Conservation (phyloP, 2,888 invertebrate genomes). For the Tholera decimalis region DNA sequence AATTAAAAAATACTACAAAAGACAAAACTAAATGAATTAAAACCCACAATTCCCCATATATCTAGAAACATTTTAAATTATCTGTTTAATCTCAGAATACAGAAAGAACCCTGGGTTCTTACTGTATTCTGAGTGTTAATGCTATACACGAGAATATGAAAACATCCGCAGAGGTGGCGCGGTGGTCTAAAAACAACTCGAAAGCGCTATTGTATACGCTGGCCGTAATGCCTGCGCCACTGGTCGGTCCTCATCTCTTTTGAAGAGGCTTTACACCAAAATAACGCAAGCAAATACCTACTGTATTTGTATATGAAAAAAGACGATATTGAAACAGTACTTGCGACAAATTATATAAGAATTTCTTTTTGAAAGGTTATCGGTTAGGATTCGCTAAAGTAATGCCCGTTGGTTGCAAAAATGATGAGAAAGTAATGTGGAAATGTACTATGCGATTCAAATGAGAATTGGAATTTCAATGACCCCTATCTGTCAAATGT, state of each 20-base stretch:
- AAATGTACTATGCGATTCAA: too few species aligned
- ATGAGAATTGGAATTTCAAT: too few species aligned
- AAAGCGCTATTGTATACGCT: conserved; percentile 40
- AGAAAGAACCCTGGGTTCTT: too few species aligned
- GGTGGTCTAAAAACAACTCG: conserved; percentile 43
- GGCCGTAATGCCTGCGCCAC: conserved; percentile 22
- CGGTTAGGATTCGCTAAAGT: too few species aligned
- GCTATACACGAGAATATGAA: conserved; percentile 35
- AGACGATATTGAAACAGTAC: not conserved
- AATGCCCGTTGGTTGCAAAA: too few species aligned
- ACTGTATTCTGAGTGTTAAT: too few species aligned
- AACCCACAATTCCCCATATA: conserved; percentile 14
- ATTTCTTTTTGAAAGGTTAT: too few species aligned
- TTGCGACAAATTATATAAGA: too few species aligned
- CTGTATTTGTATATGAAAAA: not conserved
- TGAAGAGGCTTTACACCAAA: conserved; percentile 30
- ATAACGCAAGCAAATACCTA: conserved; percentile 17
- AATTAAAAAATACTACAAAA: not conserved
- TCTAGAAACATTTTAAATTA: conserved; percentile 42
- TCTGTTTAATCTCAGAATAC: too few species aligned
- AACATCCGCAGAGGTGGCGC: conserved; percentile 34
- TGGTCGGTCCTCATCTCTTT: conserved; percentile 26
- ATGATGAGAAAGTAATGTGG: too few species aligned
- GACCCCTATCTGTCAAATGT: too few species aligned
- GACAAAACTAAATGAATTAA: not conserved